Evolutionary conservation across 2,888 invertebrate genomes (phyloP).

Genomic region (Aphodius sticticus): DNA sequence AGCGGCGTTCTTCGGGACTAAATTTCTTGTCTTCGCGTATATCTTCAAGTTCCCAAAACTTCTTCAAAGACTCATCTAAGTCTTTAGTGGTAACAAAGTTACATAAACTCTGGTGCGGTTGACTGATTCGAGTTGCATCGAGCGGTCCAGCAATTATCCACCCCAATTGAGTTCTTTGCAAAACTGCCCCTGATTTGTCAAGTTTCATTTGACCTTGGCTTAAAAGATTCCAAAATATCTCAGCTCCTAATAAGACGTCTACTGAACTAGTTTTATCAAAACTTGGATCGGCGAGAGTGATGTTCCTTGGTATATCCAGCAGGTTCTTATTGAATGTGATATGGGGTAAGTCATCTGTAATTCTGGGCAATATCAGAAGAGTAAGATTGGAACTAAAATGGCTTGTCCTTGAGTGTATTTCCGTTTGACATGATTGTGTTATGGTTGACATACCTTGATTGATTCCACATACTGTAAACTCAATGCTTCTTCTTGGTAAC

Average conservation of each 20-base stretch:
- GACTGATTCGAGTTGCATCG: not conserved
- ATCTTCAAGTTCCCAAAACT: slow-evolving; percentile 38
- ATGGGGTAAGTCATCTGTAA: not conserved
- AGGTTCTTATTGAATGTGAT: not conserved
- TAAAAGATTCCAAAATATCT: not conserved
- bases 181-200: not conserved
- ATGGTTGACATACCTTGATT: slow-evolving; percentile 12
- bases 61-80: slow-evolving; percentile 6
- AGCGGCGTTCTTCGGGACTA: slow-evolving; percentile 27
- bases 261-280: too few species aligned
- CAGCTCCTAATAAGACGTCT: too few species aligned
- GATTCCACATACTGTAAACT: slow-evolving; percentile 7
- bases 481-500: not conserved
- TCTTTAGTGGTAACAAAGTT: slow-evolving; percentile 12
- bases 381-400: not conserved
- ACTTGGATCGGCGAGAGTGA: too few species aligned
- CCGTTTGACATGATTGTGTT: not conserved
- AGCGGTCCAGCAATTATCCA: not conserved
- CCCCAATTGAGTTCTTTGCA: not conserved
- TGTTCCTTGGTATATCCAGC: too few species aligned
- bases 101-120: slow-evolving; percentile 5
- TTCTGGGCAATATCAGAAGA: not conserved
- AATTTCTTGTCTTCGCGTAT: not conserved
- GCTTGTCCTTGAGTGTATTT: slow-evolving; percentile 4
- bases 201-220: not conserved